Evolutionary conservation across 2,113 vertebrate genomes (phyloP), one percentile per base, ranked within the genome.

Genomic region (Paratilapia polleni): DNA sequence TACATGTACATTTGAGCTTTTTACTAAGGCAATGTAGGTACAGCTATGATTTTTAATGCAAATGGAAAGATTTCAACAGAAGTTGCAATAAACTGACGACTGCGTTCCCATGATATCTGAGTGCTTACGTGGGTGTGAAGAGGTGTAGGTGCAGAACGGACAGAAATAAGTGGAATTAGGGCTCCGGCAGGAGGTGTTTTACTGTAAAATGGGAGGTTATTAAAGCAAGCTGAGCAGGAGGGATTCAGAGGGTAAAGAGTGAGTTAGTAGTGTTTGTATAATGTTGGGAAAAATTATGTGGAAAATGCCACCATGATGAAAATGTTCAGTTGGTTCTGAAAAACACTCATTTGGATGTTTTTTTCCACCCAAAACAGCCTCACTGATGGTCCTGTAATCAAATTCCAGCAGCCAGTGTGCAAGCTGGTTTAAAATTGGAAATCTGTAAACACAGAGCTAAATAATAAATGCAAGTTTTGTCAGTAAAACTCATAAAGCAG

Each of bases 41-140:
- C 24, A 49, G 60, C 43, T 17, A 12, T 10, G 2, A 5, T 41
- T 85, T 77, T 31, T 52, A 20, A 12, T 41, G 28, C 75, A 77
- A 15, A 61, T 54, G 68, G 54, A 73, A 73, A n/a, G 47, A n/a
- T 73, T 73, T 73, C 2, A 54, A 26, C 26, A 73, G 47, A 73
- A 73, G 26, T 41, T 52, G 26, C 68, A 34, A 47, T 73, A n/a
- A 34, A 49, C 68, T 0, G 68, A 73, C 68, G 47, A 54, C 68
- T 73, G 26, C 8, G 36, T 73, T 54, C 47, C 68, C 47, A 73
- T 73, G 75, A 83, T 60, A 77, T 58, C 52, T 17, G 73, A 88
- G 86, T 34, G 64, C 24, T 6, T 57, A 19, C 8, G 87, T 87
- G 74, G 85, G 83, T 22, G 85, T 78, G 78, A 84, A 68, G 87